Base-by-base conservation (phyloP, 2,113 vertebrate species). In the Bostrychus sinensis region DNA sequence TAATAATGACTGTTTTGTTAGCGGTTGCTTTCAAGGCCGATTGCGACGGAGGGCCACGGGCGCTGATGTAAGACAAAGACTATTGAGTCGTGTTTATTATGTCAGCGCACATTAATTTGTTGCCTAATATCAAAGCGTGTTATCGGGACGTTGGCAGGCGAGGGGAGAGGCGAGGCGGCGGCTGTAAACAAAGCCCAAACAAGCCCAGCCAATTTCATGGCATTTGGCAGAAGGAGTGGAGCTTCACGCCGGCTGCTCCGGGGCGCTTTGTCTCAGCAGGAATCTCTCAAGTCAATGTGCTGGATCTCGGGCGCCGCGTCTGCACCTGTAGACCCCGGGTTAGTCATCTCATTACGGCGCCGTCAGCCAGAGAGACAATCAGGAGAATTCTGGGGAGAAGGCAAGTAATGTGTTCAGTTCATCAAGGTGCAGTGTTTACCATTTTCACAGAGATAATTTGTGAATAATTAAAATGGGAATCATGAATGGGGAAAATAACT, bases 141-240 rank as follows among this genome's bases (percentile, higher is more conserved):
- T 66, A 66, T 55, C 55, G 36, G 56, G 51, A 56, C 41, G 55
- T 46, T 46, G 62, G 56, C 62, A 66, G 23, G 11, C 37, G 7
- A 66, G 65, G 45, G n/a, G 20, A 43, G 32, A 66, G 22, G 36
- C 22, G 32, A 57, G 54, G 54, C 32, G 32, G 55, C 30, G 9
- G 34, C 34, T 39, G 55, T 57, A 57, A 57, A 46, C 55, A 58
- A 72, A 42, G 65, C 67, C 60, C 16, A 41, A 57, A 57, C 55
- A 17, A 72, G 58, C 78, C 66, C 79, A 78, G 65, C 77, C 79
- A 82, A 84, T 84, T 86, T 84, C 77, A 84, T 70, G 77, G 73
- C 72, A 43, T 59, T 77, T 80, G 72, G 77, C 59, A 66, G 63
- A 28, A 63, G 69, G 68, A 81, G 73, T 62, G 36, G 37, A 48